A percentile compares a stretch with the other conserved stretches of the same genome.
Conservation (phyloP, 2,888 invertebrate genomes). For the Dendrolimus houi region DNA sequence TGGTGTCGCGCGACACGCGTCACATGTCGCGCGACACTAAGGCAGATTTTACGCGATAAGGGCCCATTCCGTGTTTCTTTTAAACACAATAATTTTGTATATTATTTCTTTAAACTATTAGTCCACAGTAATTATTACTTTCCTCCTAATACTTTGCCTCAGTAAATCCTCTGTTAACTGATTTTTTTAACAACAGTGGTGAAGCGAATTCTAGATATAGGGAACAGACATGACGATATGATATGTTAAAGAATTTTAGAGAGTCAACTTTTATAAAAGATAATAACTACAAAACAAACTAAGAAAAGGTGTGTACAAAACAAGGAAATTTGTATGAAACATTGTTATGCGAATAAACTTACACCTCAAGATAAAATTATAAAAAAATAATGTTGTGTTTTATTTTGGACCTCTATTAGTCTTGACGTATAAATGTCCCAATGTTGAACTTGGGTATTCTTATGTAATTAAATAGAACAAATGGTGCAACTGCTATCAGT, state of each 20-base stretch:
- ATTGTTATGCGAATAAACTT: slow-evolving; percentile 77
- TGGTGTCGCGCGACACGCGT: slow-evolving; percentile 30
- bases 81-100: slow-evolving; percentile 58
- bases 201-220: slow-evolving; percentile 73
- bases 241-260: slow-evolving; percentile 70
- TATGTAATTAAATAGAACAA: too few relatives aligned
- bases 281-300: slow-evolving; percentile 65
- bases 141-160: slow-evolving; percentile 65
- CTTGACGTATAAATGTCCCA: too few relatives aligned
- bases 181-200: slow-evolving; percentile 60
- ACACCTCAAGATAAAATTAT: slow-evolving; percentile 75
- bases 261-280: slow-evolving; percentile 76
- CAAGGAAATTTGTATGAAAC: slow-evolving; percentile 76
- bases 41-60: slow-evolving; percentile 50
- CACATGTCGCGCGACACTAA: slow-evolving; percentile 51
- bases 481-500: too few relatives aligned
- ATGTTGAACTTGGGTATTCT: too few relatives aligned
- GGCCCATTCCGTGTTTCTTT: slow-evolving; percentile 62
- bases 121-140: slow-evolving; percentile 54
- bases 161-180: slow-evolving; percentile 50
- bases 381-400: slow-evolving; percentile 54
- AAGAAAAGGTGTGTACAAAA: slow-evolving; percentile 75
- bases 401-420: slow-evolving; percentile 28
- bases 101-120: slow-evolving; percentile 52
- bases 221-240: slow-evolving; percentile 74